These are phyloP conservation scores for Tor tambroides DNA, from an alignment of 2,113 vertebrate genomes.

Conservation along the genomic window DNA sequence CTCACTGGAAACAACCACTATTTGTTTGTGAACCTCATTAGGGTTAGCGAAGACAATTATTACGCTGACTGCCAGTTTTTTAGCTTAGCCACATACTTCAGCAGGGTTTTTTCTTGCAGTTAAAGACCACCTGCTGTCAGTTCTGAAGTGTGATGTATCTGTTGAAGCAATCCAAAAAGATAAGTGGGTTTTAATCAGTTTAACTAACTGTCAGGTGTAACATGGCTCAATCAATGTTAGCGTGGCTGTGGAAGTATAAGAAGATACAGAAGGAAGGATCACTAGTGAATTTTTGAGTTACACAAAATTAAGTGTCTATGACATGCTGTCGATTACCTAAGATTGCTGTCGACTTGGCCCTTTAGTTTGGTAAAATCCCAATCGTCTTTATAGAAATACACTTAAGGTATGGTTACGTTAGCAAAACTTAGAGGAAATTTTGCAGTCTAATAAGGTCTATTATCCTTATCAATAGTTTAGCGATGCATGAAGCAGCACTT, in stretches of 20 bases:
- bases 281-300: not conserved
- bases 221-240: too few relatives aligned
- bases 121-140: not conserved
- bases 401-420: too few relatives aligned
- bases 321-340: not conserved
- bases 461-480: too few relatives aligned
- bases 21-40: slow-evolving; percentile 8
- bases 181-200: not conserved
- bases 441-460: too few relatives aligned
- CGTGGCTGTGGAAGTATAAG: not conserved
- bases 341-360: not conserved
- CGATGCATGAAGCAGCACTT: too few relatives aligned
- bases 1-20: not conserved
- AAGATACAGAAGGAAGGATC: not conserved
- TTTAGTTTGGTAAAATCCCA: not conserved
- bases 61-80: not conserved
- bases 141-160: slow-evolving; percentile 7
- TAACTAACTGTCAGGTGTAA: too few relatives aligned
- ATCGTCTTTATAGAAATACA: too few relatives aligned
- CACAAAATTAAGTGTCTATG: not conserved
- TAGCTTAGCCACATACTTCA: not conserved
- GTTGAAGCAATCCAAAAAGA: not conserved
- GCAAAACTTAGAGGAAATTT: too few relatives aligned
- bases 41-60: slow-evolving; percentile 4
- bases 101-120: not conserved